Base-by-base conservation (phyloP, 2,113 vertebrate genomes). In the Macquaria australasica region DNA sequence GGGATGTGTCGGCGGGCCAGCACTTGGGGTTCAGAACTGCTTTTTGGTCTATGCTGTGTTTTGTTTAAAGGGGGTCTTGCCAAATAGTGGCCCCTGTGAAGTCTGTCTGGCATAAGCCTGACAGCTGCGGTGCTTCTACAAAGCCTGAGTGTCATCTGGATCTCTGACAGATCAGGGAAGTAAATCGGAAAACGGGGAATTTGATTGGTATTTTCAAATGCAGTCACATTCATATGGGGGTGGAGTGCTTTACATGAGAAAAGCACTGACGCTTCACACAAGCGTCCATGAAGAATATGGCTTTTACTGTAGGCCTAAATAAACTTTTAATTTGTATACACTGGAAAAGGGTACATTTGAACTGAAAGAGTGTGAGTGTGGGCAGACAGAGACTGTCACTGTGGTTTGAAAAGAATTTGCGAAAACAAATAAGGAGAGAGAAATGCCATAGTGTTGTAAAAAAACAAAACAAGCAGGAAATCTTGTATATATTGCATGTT, bases 401-500 rank as follows among this genome's bases (percentile, higher is more conserved):
- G 60, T 41, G 68, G 53, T 77, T 70, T 70, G 34, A 66, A 51
- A 41, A 55, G 21, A 73, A 73, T 88, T 88, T 21, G 76, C 68
- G 50, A 86, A 92, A 92, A 78, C 83, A 86, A 88, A 91, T 77
- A 79, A 81, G 45, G 72, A 85, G 23, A 58, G 70, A 87, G 69
- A 84, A 80, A 87, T 51, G 48, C 82, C 55, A 81, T 60, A 66
- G 37, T 39, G 20, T 55, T 72, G 58, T 64, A 45, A 5, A 56
- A 53, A 81, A 58, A 50, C 39, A 78, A 82, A 78, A 10, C n/a
- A 39, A 63, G 48, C 73, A 89, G 78, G 78, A 87, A 83, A 87
- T 31, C 86, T 88, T 89, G 89, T 92, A 88, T 88, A 93, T 87
- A 87, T 90, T 90, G 82, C 84, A 91, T 92, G 92, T 93, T 92